Evolutionary conservation across 2,113 vertebrate species (phyloP).

Genomic region (Grammomys dolichurus): DNA sequence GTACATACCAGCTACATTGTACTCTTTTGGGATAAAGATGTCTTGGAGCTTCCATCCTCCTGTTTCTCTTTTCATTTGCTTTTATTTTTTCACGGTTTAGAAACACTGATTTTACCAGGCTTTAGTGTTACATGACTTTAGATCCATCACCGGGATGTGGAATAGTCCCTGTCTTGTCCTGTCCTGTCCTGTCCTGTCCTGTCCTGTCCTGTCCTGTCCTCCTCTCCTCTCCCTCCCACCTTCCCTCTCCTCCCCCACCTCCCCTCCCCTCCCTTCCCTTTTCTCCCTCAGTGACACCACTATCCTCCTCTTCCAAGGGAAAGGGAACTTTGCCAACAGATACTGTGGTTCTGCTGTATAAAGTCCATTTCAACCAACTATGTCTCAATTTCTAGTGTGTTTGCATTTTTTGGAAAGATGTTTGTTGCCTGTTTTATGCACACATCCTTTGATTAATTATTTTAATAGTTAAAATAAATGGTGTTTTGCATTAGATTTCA

Average conservation of each 20-base stretch:
- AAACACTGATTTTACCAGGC: background rate
- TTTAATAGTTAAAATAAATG: background rate
- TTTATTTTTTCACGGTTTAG: background rate
- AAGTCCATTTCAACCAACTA: background rate
- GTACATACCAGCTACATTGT: background rate
- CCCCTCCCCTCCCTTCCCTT: background rate
- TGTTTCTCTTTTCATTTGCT: background rate
- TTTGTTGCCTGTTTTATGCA: slow-evolving; percentile 25
- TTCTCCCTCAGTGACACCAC: background rate
- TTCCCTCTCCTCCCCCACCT: too few relatives aligned
- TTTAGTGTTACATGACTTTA: background rate
- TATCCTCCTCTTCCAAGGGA: background rate
- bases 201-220: too few relatives aligned
- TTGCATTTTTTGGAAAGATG: background rate
- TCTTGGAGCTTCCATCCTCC: background rate
- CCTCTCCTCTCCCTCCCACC: too few relatives aligned
- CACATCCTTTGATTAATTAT: slow-evolving; percentile 17
- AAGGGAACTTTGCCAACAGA: background rate
- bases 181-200: too few relatives aligned
- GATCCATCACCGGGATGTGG: background rate
- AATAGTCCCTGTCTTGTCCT: background rate
- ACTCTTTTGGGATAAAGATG: background rate
- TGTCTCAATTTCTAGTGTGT: slow-evolving; percentile 1
- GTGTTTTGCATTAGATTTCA: background rate
- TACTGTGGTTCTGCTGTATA: background rate